A percentile compares a stretch with the other conserved stretches of the same genome.
Conservation (phyloP, 1,140 invertebrate species). For the Planococcus citri region DNA sequence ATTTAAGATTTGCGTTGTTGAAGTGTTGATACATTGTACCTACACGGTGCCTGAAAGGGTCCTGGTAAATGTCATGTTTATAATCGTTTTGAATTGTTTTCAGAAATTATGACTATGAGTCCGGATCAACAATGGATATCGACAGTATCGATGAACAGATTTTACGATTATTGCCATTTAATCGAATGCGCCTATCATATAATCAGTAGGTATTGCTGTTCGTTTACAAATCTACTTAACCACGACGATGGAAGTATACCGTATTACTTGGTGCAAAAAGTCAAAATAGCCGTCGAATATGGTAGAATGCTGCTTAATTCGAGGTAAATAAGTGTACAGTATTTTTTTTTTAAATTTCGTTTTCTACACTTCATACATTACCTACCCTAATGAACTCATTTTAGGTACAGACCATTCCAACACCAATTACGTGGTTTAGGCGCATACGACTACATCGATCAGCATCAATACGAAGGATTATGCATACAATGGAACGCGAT, state of each 20-base stretch:
- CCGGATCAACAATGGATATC: slow-evolving; percentile 11
- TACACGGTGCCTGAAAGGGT: too few relatives aligned
- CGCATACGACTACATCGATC: slow-evolving; percentile 9
- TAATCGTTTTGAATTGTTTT: neutral
- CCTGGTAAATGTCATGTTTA: too few relatives aligned
- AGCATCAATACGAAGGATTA: neutral
- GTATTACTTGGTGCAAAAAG: slow-evolving; percentile 12
- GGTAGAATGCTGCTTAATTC: neutral
- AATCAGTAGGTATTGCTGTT: slow-evolving; percentile 11
- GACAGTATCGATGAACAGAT: slow-evolving; percentile 7
- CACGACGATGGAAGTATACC: slow-evolving; percentile 14
- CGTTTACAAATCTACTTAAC: neutral
- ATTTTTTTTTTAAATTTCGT: too few relatives aligned
- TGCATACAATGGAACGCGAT: slow-evolving; percentile 2
- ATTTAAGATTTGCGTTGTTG: too few relatives aligned
- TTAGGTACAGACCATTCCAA: neutral
- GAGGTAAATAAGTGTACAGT: neutral
- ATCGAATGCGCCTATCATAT: slow-evolving; percentile 16
- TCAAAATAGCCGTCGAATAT: slow-evolving; percentile 3
- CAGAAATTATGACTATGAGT: slow-evolving; percentile 2
- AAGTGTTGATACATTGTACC: too few relatives aligned
- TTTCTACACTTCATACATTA: too few relatives aligned
- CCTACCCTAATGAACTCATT: neutral
- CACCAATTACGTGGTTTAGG: slow-evolving; percentile 1
- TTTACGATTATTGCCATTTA: slow-evolving; percentile 1